Evolutionary conservation across 2,113 vertebrate species (phyloP).

Genomic region (Ornithorhynchus anatinus): DNA sequence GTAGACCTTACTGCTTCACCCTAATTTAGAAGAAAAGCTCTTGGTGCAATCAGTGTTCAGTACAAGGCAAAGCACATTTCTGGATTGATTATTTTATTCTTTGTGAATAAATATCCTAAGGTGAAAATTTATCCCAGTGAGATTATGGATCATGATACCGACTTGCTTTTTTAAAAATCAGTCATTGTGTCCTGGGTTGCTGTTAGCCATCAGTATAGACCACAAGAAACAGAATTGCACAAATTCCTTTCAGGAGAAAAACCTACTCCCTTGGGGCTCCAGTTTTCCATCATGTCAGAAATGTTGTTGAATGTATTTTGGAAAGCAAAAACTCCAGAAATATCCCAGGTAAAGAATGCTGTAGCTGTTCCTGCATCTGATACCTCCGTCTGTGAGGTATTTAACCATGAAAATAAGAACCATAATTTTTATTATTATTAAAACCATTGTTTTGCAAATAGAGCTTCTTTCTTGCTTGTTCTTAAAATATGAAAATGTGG

Average conservation of each 20-base stretch:
- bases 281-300: conserved; percentile 5
- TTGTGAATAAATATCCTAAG: background rate
- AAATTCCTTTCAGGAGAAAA: background rate
- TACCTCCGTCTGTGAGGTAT: too few relatives aligned
- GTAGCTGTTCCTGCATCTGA: too few relatives aligned
- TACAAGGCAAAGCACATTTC: too few relatives aligned
- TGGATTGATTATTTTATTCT: too few relatives aligned
- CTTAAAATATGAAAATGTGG: too few relatives aligned
- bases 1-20: too few relatives aligned
- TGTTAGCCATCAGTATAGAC: background rate
- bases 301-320: conserved; percentile 20
- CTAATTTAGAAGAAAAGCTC: too few relatives aligned
- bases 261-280: background rate
- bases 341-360: background rate
- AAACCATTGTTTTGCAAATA: too few relatives aligned
- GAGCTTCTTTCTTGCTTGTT: too few relatives aligned
- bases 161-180: conserved; percentile 4
- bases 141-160: background rate
- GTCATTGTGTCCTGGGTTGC: background rate
- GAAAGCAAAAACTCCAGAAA: background rate
- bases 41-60: too few relatives aligned
- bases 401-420: too few relatives aligned
- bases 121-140: background rate
- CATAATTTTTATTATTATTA: too few relatives aligned
- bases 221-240: background rate